A percentile compares a stretch with the other conserved stretches of the same genome.
Conservation (phyloP, 1,140 invertebrate genomes). For the Wasmannia auropunctata region DNA sequence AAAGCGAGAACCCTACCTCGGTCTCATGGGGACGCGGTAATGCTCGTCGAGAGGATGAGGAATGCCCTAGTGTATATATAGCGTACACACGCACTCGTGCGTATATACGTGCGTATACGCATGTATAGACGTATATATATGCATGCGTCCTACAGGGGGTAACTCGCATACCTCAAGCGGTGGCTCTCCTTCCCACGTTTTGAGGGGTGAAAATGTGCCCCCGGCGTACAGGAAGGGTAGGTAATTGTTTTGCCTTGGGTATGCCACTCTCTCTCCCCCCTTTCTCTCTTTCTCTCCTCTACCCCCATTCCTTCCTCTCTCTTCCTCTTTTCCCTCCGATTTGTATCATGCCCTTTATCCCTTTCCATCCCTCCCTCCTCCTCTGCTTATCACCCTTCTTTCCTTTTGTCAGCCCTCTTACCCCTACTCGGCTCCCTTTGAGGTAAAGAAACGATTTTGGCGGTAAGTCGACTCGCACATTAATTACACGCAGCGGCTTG, state of each 20-base stretch:
- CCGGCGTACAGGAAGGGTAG: conserved; percentile 72
- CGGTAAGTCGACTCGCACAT: conserved; percentile 26
- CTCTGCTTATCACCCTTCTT: conserved; percentile 29
- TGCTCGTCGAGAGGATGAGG: conserved; percentile 70
- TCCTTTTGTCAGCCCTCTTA: conserved; percentile 38
- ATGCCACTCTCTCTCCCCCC: conserved; percentile 44
- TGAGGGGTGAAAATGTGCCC: conserved; percentile 76
- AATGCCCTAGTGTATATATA: conserved; percentile 66
- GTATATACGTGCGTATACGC: not conserved
- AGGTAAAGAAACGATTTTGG: conserved; percentile 41
- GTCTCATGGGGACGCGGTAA: conserved; percentile 70
- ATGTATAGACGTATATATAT: not conserved
- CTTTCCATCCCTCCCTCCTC: conserved; percentile 8
- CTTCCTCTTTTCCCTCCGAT: conserved; percentile 25
- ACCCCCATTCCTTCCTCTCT: not conserved
- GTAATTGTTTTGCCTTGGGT: conserved; percentile 74
- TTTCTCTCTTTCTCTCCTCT: conserved; percentile 23
- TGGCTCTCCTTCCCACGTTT: conserved; percentile 74
- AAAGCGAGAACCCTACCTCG: conserved; percentile 71
- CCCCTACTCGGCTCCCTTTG: conserved; percentile 29
- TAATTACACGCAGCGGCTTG: conserved; percentile 31
- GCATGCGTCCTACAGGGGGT: conserved; percentile 53
- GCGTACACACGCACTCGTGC: not conserved
- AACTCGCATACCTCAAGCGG: conserved; percentile 75
- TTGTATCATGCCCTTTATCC: conserved; percentile 34